These are phyloP conservation scores for Argya squamiceps DNA, from an alignment of 2,797 vertebrate species.

Conservation along the genomic window DNA sequence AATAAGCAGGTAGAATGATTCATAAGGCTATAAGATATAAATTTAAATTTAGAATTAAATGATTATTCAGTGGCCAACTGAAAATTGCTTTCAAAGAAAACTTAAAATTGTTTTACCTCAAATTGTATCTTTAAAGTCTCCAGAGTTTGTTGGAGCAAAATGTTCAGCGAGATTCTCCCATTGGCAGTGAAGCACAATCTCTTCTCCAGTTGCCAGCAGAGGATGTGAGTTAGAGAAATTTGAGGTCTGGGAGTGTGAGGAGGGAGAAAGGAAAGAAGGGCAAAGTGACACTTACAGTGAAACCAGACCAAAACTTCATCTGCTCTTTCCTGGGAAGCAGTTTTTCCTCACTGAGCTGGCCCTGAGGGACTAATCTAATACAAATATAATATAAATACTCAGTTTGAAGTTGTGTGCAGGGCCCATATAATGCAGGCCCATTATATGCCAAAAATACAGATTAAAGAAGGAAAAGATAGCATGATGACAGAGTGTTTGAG, in stretches of 20 bases:
- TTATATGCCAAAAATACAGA: neutral
- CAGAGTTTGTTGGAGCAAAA: accelerated
- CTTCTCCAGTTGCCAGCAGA: neutral
- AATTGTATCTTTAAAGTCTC: neutral
- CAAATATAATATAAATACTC: neutral
- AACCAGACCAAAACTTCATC: neutral
- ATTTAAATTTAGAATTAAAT: neutral
- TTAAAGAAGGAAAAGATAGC: neutral
- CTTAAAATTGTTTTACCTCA: neutral
- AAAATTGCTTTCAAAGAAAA: neutral
- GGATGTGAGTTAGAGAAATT: neutral
- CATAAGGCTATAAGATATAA: neutral
- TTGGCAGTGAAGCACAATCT: neutral
- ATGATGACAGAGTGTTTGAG: neutral
- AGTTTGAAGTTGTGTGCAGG: neutral
- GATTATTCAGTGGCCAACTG: neutral
- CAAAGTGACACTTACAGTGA: neutral
- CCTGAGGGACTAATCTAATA: neutral
- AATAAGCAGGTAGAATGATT: neutral
- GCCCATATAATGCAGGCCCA: too few species aligned
- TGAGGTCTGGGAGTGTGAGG: neutral
- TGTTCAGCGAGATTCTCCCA: accelerated
- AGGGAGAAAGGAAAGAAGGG: neutral
- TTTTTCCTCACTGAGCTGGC: neutral
- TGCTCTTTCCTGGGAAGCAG: neutral